A percentile compares a stretch with the other conserved stretches of the same genome.
These are phyloP conservation scores for human DNA, from an alignment of 2,113 vertebrate genomes.

Conservation along the genomic window DNA sequence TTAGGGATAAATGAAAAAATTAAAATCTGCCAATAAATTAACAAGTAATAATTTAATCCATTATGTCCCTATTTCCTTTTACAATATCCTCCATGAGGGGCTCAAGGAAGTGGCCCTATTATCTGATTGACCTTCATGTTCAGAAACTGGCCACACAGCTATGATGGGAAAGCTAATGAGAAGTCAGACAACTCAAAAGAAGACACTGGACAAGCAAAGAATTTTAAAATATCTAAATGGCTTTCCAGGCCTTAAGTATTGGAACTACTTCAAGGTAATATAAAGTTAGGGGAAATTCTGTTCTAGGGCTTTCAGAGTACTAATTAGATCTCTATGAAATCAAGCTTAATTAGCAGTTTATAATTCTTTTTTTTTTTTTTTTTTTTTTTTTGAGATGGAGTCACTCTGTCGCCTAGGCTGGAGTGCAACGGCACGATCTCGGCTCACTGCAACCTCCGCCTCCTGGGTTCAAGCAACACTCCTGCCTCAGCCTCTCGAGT, in stretches of 20 bases:
- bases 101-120: not conserved
- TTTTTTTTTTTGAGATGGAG: too few species aligned
- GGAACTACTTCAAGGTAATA: not conserved
- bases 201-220: not conserved
- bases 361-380: not conserved
- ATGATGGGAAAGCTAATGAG: not conserved
- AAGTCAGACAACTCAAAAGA: not conserved
- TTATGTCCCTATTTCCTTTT: not conserved
- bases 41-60: not conserved
- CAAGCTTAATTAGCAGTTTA: not conserved
- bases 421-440: too few species aligned
- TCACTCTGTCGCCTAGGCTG: too few species aligned
- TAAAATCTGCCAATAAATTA: slow-evolving; percentile 12
- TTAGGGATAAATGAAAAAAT: not conserved
- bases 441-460: too few species aligned
- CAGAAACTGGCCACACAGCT: not conserved
- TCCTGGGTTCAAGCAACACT: too few species aligned
- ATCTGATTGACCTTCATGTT: not conserved
- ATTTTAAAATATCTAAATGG: not conserved
- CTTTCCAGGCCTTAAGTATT: not conserved
- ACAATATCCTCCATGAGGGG: not conserved
- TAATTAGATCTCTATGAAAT: not conserved
- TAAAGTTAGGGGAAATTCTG: not conserved
- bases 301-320: not conserved
- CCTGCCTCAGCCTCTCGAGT: too few species aligned